A percentile compares a stretch with the other conserved stretches of the same genome.
Conservation (phyloP, 2,888 invertebrate genomes). For the Drosophila borborema region DNA sequence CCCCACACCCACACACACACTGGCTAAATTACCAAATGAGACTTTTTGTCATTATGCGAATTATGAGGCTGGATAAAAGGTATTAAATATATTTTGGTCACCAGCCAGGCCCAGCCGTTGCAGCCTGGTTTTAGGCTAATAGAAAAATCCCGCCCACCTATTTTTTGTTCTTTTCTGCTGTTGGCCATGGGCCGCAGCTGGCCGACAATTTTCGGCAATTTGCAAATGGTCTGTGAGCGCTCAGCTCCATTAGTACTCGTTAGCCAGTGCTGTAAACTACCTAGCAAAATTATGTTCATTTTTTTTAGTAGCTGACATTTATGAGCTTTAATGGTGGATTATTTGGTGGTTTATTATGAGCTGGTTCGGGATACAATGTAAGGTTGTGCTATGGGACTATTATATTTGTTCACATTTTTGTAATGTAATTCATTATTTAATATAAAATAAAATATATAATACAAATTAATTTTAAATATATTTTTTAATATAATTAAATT, state of each 20-base stretch:
- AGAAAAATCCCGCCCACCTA: conserved; percentile 66
- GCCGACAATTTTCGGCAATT: conserved; percentile 57
- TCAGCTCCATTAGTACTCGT: conserved; percentile 38
- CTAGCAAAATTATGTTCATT: conserved; percentile 23
- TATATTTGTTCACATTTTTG: no score
- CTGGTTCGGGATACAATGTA: not conserved
- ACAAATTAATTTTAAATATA: no score
- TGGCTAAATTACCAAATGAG: conserved; percentile 77
- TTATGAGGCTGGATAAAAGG: conserved; percentile 82
- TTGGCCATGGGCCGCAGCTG: conserved; percentile 38
- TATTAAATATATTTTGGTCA: conserved; percentile 77
- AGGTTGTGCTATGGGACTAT: not conserved
- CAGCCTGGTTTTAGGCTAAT: conserved; percentile 78
- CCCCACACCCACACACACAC: conserved; percentile 18
- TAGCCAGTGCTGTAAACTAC: conserved; percentile 9
- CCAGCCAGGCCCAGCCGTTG: conserved; percentile 45
- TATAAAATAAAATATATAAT: no score
- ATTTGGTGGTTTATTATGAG: conserved; percentile 2
- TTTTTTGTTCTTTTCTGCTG: not conserved
- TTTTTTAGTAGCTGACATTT: conserved; percentile 30
- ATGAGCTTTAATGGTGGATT: conserved; percentile 14
- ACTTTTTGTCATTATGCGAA: conserved; percentile 82
- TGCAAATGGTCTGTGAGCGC: conserved; percentile 46
- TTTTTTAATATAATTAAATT: no score
- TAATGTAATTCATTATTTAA: not conserved